Evolutionary conservation across 2,113 vertebrate genomes (phyloP), one percentile per base, ranked within the genome.

Genomic region (Eleginops maclovinus): DNA sequence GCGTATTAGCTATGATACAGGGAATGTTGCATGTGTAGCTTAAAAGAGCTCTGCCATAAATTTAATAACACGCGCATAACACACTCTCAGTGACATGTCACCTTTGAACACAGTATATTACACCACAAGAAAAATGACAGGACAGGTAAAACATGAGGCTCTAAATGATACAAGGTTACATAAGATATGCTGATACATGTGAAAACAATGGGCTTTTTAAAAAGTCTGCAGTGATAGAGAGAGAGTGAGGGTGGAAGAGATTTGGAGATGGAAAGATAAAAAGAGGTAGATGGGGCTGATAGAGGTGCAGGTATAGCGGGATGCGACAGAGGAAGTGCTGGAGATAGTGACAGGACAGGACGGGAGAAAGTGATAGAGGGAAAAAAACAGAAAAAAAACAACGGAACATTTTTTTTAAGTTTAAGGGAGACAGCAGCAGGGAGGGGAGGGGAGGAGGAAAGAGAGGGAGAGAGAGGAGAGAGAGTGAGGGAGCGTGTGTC

Each of bases 121-220:
- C 31, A 68, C n/a, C 13, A 28, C 17, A 75, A 64, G 50, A 72
- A 79, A 61, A 67, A 59, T 8, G 61, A 81, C 43, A 74, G 76
- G 62, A 69, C 74, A 77, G 77, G 75, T 83, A 72, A 83, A 79
- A 64, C 50, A 31, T 22, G 68, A 50, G 67, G 64, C 62, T 68
- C 54, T 36, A 76, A 73, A 86, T 68, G 85, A 86, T 51, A 84
- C 76, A 84, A 53, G 83, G 77, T 77, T 63, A 83, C 76, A 73
- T 14, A 73, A 94, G 92, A 93, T 93, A 44, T 81, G 53, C 84
- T 78, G 92, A 94, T 94, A 92, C 64, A 88, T 81, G 62, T 77
- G 86, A 82, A 94, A 90, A 95, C 94, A 94, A 95, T 90, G 87
- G 87, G 80, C 87, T 91, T 90, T 89, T 94, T 91, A 81, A 86